phyloP scores from a whole-genome alignment of 2,797 vertebrate species.

The Coranthus polyacanthus region DNA sequence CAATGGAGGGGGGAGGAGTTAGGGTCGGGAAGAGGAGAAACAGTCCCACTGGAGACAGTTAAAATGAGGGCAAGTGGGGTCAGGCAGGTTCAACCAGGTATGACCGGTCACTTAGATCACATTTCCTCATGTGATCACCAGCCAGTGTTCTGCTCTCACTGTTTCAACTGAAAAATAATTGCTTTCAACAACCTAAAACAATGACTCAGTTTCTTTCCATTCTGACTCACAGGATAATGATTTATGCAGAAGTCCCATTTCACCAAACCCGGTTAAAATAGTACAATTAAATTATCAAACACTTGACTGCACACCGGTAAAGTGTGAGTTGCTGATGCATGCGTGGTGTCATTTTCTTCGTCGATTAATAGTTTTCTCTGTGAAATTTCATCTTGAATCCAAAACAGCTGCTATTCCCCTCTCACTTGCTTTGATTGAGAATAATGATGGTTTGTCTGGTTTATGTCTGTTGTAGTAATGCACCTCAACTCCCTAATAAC shows the following conservation, averaged over 20 bases:
- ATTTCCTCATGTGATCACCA: slow-evolving; percentile 5
- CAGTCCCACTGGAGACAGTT: slow-evolving; percentile 40
- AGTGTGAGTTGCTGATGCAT: not conserved
- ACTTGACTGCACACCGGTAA: slow-evolving; percentile 10
- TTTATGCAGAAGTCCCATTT: slow-evolving; percentile 53
- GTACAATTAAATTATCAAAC: slow-evolving; percentile 41
- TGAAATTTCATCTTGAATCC: slow-evolving; percentile 5
- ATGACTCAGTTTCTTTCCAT: slow-evolving; percentile 30
- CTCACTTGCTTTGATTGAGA: slow-evolving; percentile 20
- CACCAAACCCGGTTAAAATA: slow-evolving; percentile 52
- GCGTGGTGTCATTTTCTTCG: slow-evolving; percentile 18
- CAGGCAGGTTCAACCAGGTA: slow-evolving; percentile 60
- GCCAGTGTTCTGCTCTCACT: slow-evolving; percentile 24
- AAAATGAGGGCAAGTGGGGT: slow-evolving; percentile 53
- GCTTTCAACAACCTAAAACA: slow-evolving; percentile 33
- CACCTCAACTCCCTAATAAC: slow-evolving; percentile 14
- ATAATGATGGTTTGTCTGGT: slow-evolving; percentile 13
- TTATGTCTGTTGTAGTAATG: slow-evolving; percentile 9
- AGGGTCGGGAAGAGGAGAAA: slow-evolving; percentile 43
- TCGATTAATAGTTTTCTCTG: slow-evolving; percentile 20
- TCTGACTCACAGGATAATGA: slow-evolving; percentile 51
- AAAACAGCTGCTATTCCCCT: slow-evolving; percentile 40
- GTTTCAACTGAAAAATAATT: slow-evolving; percentile 28
- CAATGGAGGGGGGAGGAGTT: slow-evolving; percentile 12
- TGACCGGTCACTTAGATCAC: slow-evolving; percentile 11